Conservation (phyloP, 2,888 invertebrate species). For the Dione vanillae region DNA sequence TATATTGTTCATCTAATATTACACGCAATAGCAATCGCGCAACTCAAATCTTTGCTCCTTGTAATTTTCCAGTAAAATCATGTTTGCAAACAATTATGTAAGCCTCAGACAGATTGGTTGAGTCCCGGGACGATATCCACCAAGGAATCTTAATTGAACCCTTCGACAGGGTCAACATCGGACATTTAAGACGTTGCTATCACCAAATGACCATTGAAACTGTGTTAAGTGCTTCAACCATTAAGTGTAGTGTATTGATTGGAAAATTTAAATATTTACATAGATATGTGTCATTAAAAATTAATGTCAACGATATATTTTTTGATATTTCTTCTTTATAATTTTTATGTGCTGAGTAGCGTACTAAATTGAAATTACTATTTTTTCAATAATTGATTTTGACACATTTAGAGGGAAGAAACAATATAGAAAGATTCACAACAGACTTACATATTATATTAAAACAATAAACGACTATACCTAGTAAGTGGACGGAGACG, state of each 20-base stretch:
- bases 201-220: constrained; percentile 47
- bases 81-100: constrained; percentile 77
- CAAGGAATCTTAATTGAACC: constrained; percentile 76
- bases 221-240: constrained; percentile 43
- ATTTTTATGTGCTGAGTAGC: too few species aligned
- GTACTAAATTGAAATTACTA: constrained; percentile 16
- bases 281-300: too few species aligned
- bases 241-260: constrained; percentile 54
- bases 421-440: constrained; percentile 8
- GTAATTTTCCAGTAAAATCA: constrained; percentile 64
- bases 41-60: constrained; percentile 39
- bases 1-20: constrained; percentile 36
- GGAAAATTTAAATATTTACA: constrained; percentile 46
- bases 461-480: constrained; percentile 10
- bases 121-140: constrained; percentile 68
- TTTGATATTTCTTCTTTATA: too few species aligned
- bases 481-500: constrained; percentile 20
- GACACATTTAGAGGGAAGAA: background rate
- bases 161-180: constrained; percentile 57
- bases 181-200: constrained; percentile 46
- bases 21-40: constrained; percentile 28
- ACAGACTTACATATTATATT: constrained; percentile 8
- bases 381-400: background rate
- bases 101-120: constrained; percentile 65
- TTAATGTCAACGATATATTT: too few species aligned